Evolutionary conservation across 2,888 invertebrate genomes (phyloP).

Genomic region (Adela reaumurella): DNA sequence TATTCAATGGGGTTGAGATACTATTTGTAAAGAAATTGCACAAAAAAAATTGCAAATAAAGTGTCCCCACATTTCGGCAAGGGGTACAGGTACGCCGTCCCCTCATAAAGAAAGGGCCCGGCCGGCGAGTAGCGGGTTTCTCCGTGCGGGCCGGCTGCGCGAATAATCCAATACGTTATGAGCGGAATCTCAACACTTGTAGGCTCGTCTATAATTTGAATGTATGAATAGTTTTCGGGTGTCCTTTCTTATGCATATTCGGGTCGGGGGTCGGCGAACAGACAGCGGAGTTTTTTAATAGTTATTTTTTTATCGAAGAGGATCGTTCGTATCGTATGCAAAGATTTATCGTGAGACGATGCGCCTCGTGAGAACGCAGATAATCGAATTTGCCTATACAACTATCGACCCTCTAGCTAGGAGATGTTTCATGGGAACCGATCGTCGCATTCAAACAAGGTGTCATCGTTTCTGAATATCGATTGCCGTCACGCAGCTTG

Average conservation of each 20-base stretch:
- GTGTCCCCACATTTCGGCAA: slow-evolving; percentile 42
- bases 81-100: slow-evolving; percentile 41
- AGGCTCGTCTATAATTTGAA: slow-evolving; percentile 52
- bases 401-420: slow-evolving; percentile 36
- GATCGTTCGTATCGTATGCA: slow-evolving; percentile 38
- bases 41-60: slow-evolving; percentile 52
- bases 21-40: slow-evolving; percentile 51
- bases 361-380: slow-evolving; percentile 55
- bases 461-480: slow-evolving; percentile 55
- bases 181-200: slow-evolving; percentile 35
- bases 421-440: slow-evolving; percentile 39
- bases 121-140: slow-evolving; percentile 30
- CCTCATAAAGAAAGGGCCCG: slow-evolving; percentile 24
- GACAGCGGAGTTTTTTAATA: slow-evolving; percentile 49
- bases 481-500: slow-evolving; percentile 46
- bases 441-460: slow-evolving; percentile 55
- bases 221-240: slow-evolving; percentile 25
- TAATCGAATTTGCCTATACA: slow-evolving; percentile 56
- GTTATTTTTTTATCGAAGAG: slow-evolving; percentile 40
- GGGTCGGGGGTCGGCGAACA: slow-evolving; percentile 36
- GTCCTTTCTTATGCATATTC: slow-evolving; percentile 46
- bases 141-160: slow-evolving; percentile 15
- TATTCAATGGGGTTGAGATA: slow-evolving; percentile 55
- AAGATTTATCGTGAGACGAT: slow-evolving; percentile 48
- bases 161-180: slow-evolving; percentile 24